Evolutionary conservation across 2,888 invertebrate species (phyloP), one percentile per base, ranked within the genome.

Genomic region (Tricholauxania praeusta): DNA sequence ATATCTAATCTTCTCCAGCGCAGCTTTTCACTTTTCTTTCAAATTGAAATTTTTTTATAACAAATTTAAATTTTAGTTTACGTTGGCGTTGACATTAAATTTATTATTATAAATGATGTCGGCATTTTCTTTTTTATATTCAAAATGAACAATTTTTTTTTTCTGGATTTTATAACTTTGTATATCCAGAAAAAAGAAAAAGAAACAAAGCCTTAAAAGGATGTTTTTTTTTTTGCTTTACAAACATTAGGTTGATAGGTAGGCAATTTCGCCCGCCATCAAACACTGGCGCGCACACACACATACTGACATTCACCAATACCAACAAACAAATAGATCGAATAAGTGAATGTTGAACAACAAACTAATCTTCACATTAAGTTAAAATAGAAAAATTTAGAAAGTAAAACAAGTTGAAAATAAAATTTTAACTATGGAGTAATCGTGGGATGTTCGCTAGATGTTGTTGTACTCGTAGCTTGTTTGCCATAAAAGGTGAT

Each of bases 21-120:
- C 10, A 8, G 39, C 39, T 39, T 67, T 55, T 55, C 32, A 67
- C 67, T 55, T 69, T 47, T 48, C 28, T 51, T 39, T 62, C 60
- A 68, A 55, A 69, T 69, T 59, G 59, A 69, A 69, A 69, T 60
- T 69, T 69, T n/a, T 10, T 39, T 39, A 7, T 7, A 59, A 51
- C 32, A 59, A 69, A 51, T 48, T 69, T 60, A 39, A 39, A 39
- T 39, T 39, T 39, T 39, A 39, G 39, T 39, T 19, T 69, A 63
- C 70, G 70, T 70, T 70, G 70, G 70, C 70, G 70, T 70, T 70
- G 70, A 70, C 70, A 70, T 70, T 70, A 70, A 39, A 39, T 70
- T 70, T 70, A 70, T 70, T 70, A 47, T 70, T 53, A 53, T 53
- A 70, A 70, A 63, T 63, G 70, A 63, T 52, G 70, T 39, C 52